Evolutionary conservation across 2,113 vertebrate genomes (phyloP), one percentile per base, ranked within the genome.

Genomic region (Laterallus jamaicensis): DNA sequence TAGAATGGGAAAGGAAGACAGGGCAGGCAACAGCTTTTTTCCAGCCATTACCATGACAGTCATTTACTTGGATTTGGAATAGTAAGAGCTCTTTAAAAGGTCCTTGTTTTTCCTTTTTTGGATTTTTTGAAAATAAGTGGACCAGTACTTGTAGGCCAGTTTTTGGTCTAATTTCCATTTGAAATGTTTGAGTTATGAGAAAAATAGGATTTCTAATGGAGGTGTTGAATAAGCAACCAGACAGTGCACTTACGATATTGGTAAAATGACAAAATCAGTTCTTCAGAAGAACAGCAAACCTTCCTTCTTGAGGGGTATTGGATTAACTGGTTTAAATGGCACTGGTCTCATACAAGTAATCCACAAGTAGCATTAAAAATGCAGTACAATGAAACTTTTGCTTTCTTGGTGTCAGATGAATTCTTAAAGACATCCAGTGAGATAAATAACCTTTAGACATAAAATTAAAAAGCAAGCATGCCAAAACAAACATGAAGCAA

Each of bases 121-220:
- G 31, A 29, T 59, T 42, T 44, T 71, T 44, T 71, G 95, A 70
- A 11, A 67, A 1, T 52, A 63, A 63, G 56, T 73, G 58, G 17
- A 9, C 12, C 37, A 80, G 42, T 80, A 75, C 28, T 87, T 94
- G 75, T 28, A 66, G 71, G 69, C 28, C 40, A n/a, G 31, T 5
- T 92, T 96, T 95, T 93, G 31, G 55, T 80, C 70, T 85, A 58
- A 74, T 52, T 89, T 70, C 59, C 78, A 39, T 47, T 77, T 71
- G 44, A 95, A 97, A 94, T 93, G 15, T 22, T 76, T 95, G 59
- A 83, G 67, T 91, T 95, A 78, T 54, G 80, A 82, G 44, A 76
- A 93, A 91, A 88, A 87, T n/a, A 91, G 15, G 42, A 59, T 96
- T 97, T 87, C 28, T 86, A 86, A 90, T 78, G 92, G 82, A 95